Evolutionary conservation across 2,113 vertebrate species (phyloP).

Genomic region (Tachysurus fulvidraco): DNA sequence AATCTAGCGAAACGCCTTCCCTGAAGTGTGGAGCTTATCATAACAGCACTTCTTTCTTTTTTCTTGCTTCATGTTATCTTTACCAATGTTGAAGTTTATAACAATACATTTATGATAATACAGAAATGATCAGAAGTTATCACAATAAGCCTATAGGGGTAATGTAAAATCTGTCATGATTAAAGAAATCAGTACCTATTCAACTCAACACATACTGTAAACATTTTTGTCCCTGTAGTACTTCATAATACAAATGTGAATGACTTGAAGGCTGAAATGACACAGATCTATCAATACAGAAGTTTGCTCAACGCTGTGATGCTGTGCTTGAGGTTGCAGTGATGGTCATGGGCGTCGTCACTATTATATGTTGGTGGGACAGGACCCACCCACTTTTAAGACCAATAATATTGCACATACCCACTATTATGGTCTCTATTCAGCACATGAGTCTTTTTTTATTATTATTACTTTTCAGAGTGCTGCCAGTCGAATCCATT

Average conservation of each 20-base stretch:
- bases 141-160: not conserved
- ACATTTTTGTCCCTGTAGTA: not conserved
- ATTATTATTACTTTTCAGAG: too few species aligned
- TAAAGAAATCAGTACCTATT: not conserved
- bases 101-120: not conserved
- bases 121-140: not conserved
- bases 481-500: too few species aligned
- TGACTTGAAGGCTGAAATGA: too few species aligned
- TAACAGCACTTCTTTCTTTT: not conserved
- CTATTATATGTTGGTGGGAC: too few species aligned
- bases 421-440: too few species aligned
- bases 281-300: not conserved
- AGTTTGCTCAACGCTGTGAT: not conserved
- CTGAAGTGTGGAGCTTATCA: not conserved
- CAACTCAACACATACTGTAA: not conserved
- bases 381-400: too few species aligned
- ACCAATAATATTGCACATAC: too few species aligned
- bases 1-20: not conserved
- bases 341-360: too few species aligned
- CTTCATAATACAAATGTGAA: not conserved
- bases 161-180: not conserved
- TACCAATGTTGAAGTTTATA: not conserved
- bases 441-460: too few species aligned
- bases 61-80: not conserved
- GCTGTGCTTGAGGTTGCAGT: not conserved